phyloP scores from a whole-genome alignment of 2,797 vertebrate genomes.

The Kryptopterus vitreolus region DNA sequence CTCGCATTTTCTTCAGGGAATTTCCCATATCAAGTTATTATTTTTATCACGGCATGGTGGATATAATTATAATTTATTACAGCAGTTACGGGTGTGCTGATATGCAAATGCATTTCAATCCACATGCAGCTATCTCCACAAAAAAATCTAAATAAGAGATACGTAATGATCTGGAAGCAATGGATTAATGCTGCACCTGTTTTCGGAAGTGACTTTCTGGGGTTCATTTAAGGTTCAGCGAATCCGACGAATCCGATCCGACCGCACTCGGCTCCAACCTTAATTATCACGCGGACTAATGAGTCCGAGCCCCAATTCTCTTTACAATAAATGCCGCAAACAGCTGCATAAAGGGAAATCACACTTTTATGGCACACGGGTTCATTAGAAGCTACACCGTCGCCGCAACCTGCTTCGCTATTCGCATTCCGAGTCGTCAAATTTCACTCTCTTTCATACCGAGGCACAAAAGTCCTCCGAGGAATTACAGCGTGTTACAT shows the following conservation, averaged over 20 bases:
- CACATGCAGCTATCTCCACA: not conserved
- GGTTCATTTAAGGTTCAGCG: conserved; percentile 13
- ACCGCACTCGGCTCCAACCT: conserved; percentile 3
- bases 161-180: not conserved
- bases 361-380: conserved; percentile 8
- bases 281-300: conserved; percentile 50
- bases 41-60: too few species aligned
- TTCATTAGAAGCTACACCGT: conserved; percentile 14
- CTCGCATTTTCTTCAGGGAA: too few species aligned
- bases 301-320: conserved; percentile 9
- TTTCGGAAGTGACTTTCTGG: not conserved
- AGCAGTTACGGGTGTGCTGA: too few species aligned
- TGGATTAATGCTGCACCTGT: not conserved
- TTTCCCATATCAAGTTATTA: too few species aligned
- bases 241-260: conserved; percentile 4
- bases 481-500: conserved; percentile 29
- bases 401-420: not conserved
- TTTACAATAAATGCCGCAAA: conserved; percentile 27
- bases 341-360: conserved; percentile 16
- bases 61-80: too few species aligned
- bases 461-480: not conserved
- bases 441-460: not conserved
- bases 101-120: too few species aligned
- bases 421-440: not conserved
- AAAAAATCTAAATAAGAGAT: not conserved